Evolutionary conservation across 1,140 invertebrate genomes (phyloP), one percentile per base, ranked within the genome.

Genomic region (Drosophila pachea): DNA sequence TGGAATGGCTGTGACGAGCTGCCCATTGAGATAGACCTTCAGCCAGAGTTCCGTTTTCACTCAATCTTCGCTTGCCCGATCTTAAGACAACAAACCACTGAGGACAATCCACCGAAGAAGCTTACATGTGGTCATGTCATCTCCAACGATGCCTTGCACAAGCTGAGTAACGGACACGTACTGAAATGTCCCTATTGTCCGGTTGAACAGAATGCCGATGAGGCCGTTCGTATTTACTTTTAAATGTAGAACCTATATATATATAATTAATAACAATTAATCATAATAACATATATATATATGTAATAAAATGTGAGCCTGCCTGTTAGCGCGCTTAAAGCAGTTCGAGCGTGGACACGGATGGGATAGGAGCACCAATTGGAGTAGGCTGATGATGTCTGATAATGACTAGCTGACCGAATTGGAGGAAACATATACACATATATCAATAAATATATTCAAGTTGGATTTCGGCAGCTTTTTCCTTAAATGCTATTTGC

Each of bases 161-260:
- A 99, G 91, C 92, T 99, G 58, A 95, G 95, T 55, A 96, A 93
- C 88, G 95, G 95, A 16, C 97, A 95, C 89, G 98, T 99, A 96
- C 98, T 99, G 79, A 99, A 99, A 91, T 99, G 98, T 90, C 98
- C 98, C 2, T 99, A 99, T 89, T 99, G 98, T 87, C 98, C 98
- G 5, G 94, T 98, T 83, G 98, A 99, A 90, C 97, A 99, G 88
- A 96, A 95, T 89, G 95, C 97, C 38, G 92, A 94, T 60, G 97
- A 99, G 89, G 97, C 97, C 14, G 93, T 95, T 89, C 93, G 95
- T 86, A 97, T 99, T 87, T 95, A 95, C 88, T 98, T 99, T 92
- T 99, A 93, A 91, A 56, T 40, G 32, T 60, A 66, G 59, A 29
- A 32, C 38, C 31, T 47, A 54, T 53, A 52, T 12, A 22, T 22